Percentiles rank a stretch among this genome's conserved stretches.
Evolutionary conservation across 2,113 vertebrate species (phyloP).

Genomic region (Scophthalmus maximus): DNA sequence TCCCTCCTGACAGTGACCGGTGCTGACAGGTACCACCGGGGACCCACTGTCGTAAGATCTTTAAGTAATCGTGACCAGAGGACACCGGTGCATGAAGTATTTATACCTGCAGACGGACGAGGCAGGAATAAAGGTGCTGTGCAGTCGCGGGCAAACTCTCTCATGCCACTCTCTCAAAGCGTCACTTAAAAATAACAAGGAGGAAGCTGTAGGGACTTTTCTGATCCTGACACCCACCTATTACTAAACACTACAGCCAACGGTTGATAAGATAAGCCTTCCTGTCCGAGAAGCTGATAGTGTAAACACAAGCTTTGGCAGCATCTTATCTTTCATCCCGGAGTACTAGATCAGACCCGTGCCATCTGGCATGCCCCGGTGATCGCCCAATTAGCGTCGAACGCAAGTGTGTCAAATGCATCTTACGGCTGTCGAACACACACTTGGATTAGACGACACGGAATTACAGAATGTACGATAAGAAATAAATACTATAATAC

Average conservation of each 20-base stretch:
- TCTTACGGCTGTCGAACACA: constrained; percentile 31
- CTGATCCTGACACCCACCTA: neutral
- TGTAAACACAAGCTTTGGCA: constrained; percentile 64
- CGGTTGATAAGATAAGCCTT: constrained; percentile 15
- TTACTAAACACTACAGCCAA: constrained; percentile 6
- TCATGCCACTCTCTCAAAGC: neutral
- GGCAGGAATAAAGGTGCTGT: neutral
- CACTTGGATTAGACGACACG: constrained; percentile 32
- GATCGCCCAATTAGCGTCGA: constrained; percentile 70
- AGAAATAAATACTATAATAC: constrained; percentile 14
- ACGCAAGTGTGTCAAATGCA: constrained; percentile 47
- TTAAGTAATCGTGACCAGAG: constrained; percentile 54
- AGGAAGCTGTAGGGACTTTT: neutral
- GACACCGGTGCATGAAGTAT: constrained; percentile 51
- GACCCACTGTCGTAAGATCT: constrained; percentile 24
- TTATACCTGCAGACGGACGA: constrained; percentile 26
- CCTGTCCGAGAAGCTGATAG: constrained; percentile 50
- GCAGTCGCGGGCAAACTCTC: neutral
- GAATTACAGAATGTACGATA: constrained; percentile 8
- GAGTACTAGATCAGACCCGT: constrained; percentile 47
- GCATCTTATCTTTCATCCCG: constrained; percentile 56
- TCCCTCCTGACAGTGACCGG: constrained; percentile 23
- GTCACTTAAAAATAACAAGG: neutral
- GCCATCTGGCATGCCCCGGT: constrained; percentile 61
- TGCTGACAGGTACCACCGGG: constrained; percentile 14